phyloP scores from a whole-genome alignment of 2,113 vertebrate genomes.

The Glaucidium brasilianum region DNA sequence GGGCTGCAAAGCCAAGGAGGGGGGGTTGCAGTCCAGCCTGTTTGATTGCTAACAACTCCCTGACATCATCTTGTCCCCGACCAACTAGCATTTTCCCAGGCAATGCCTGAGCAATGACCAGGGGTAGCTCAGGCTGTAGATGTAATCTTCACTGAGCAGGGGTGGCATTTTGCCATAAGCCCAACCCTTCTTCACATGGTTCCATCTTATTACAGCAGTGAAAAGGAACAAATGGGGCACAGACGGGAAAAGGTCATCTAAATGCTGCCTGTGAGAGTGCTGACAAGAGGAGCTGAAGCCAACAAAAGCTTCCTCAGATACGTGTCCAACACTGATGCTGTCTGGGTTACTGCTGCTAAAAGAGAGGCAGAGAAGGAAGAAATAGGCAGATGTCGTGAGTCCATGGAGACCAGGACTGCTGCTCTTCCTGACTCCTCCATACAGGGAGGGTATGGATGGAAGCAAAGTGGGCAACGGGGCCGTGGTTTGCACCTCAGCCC shows the following conservation, averaged over 20 bases:
- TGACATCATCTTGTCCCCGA: rapidly evolving
- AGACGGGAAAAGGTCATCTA: slow-evolving; percentile 25
- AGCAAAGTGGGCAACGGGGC: rapidly evolving
- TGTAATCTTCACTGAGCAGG: neutral
- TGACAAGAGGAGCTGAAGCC: neutral
- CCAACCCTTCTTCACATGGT: neutral
- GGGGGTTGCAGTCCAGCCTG: neutral
- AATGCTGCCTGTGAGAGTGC: neutral
- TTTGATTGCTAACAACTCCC: neutral
- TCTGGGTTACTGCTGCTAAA: neutral
- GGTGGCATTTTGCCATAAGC: neutral
- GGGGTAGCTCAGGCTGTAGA: neutral
- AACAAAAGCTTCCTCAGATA: slow-evolving; percentile 35
- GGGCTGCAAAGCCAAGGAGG: neutral
- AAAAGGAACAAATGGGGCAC: slow-evolving; percentile 14
- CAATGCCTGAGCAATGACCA: neutral
- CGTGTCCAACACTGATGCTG: neutral
- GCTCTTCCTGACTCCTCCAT: neutral
- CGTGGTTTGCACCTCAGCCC: neutral
- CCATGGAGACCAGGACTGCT: neutral
- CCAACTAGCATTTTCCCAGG: neutral
- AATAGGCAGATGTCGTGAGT: neutral
- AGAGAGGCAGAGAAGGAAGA: neutral
- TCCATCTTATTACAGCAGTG: neutral
- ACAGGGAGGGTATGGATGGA: neutral